Base-by-base conservation (phyloP, 2,113 vertebrate species). In the Neogale vison region DNA sequence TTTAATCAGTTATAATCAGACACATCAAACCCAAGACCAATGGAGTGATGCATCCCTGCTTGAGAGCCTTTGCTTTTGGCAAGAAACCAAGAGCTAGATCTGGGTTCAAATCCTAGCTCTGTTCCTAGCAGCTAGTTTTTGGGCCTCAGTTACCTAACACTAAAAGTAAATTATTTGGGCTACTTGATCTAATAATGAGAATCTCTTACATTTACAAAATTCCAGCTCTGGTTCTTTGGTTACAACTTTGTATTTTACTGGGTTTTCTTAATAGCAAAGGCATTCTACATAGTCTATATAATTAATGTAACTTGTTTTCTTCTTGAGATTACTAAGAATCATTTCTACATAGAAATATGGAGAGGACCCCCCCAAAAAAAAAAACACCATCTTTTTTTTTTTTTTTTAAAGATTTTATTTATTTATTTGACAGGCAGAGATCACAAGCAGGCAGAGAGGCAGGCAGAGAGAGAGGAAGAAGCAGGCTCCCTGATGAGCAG, bases 221-320 rank as follows among this genome's bases (percentile, higher is more conserved):
- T 84, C 50, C 20, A 93, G 90, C 31, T 91, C 93, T 65, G 31
- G 93, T 18, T 93, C 39, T 93, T 93, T 87, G 31, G 45, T 94
- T 96, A 47, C 50, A 90, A 90, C 76, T 96, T 24, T 85, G 59
- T 14, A 72, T 91, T 80, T 79, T 79, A 90, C 17, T 84, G 50
- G 29, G 50, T 39, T 95, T 95, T 55, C 47, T 97, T 57, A 95
- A 57, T 26, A 61, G 63, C 50, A 95, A 95, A 96, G 24, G 71
- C 57, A 85, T 81, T 31, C 59, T 31, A 84, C 0, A 57, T 1
- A 65, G 39, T 7, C 67, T 74, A 17, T 45, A 18, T 74, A 96
- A 90, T 17, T n/a, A 31, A 76, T 20, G 5, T 42, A 85, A 50
- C 13, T n/a, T 34, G 42, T 31, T 89, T 82, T 71, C 55, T 55